Evolutionary conservation across 2,888 invertebrate genomes (phyloP), one percentile per base, ranked within the genome.

Genomic region (Eledone cirrhosa): DNA sequence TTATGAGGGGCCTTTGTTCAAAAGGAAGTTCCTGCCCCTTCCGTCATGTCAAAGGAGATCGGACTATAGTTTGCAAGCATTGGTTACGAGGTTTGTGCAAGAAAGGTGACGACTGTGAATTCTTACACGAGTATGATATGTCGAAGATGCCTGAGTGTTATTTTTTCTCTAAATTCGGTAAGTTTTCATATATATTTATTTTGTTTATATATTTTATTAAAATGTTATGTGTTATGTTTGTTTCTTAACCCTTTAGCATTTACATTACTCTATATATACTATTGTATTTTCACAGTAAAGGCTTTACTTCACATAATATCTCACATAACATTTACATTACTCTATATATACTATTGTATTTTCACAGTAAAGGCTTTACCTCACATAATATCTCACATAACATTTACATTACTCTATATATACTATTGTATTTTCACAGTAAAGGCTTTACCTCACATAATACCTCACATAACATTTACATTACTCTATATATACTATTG

Each of bases 91-190:
- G 99, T 0, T 93, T 99, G 0, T 99, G 99, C 90, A 99, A 99
- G 91, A 99, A 99, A 91, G 99, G 99, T 3, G 99, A 99, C 91
- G 97, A 98, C 89, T 99, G 99, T 91, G 99, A 99, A 92, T 99
- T 99, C 91, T 93, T 99, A 33, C 99, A 99, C 88, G 99, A 99
- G 91, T 99, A 98, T 92, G 99, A 99, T 91, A 98, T 99, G 97
- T 87, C 97, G 14, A 99, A 99, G 92, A 99, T 99, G 99, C 99
- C 99, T 0, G 99, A 99, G 91, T 99, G 99, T 91, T 99, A 99
- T 91, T 99, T 99, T 92, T 99, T 98, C 91, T 98, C 99, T 0
- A 94, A 98, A 90, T 99, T 99, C 91, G 99, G 94, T 94, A 91
- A 92, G 93, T 89, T 27, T 69, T 14, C 11, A 48, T 77, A 27